Percentiles rank a stretch among this genome's conserved stretches.
These are phyloP conservation scores for Nymphalis polychloros DNA, from an alignment of 2,888 invertebrate genomes.

Conservation along the genomic window DNA sequence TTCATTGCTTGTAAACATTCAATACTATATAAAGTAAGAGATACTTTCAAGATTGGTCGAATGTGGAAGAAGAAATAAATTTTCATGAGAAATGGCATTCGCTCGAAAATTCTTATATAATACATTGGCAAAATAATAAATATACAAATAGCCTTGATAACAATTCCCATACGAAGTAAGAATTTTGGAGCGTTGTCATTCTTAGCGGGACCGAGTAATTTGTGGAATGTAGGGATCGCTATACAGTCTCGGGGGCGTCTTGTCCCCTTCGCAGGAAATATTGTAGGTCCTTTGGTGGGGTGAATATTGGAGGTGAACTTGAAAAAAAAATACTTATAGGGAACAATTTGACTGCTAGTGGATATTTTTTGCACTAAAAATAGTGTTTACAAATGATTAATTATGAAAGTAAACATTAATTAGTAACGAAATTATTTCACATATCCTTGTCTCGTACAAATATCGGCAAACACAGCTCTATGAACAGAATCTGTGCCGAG, in stretches of 20 bases:
- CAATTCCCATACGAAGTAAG: neutral
- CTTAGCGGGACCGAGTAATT: slow-evolving; percentile 13
- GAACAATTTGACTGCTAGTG: neutral
- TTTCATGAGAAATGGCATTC: neutral
- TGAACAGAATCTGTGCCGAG: no score
- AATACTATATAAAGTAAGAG: no score
- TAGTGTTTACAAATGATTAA: neutral
- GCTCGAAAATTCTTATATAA: neutral
- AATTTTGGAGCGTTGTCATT: neutral
- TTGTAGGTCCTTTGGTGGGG: slow-evolving; percentile 14
- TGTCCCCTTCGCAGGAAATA: slow-evolving; percentile 18
- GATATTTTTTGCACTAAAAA: neutral
- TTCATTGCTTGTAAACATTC: no score
- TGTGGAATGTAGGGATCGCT: slow-evolving; percentile 19
- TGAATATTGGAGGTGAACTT: slow-evolving; percentile 5
- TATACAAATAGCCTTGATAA: neutral
- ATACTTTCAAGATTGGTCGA: no score
- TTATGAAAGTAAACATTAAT: no score
- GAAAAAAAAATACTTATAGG: slow-evolving; percentile 11
- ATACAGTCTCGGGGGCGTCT: slow-evolving; percentile 7
- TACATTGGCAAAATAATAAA: neutral
- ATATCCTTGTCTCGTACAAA: no score
- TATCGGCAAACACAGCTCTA: no score
- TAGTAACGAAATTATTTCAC: no score
- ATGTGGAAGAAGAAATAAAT: no score